phyloP scores from a whole-genome alignment of 1,140 invertebrate genomes.

The Calosoma granatense region DNA sequence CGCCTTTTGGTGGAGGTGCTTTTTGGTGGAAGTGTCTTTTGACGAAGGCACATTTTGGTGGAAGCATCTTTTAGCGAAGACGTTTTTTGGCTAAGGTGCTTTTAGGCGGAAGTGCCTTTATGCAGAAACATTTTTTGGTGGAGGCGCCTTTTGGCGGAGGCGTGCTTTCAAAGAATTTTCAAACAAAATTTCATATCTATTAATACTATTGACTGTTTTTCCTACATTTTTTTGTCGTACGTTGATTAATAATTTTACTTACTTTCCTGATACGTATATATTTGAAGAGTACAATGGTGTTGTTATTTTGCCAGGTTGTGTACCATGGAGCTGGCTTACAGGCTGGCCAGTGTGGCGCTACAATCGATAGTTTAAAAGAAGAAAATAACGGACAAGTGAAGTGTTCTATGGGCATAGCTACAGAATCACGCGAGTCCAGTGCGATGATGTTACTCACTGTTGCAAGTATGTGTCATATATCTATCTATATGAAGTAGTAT shows the following conservation, averaged over 20 bases:
- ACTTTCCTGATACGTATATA: not conserved
- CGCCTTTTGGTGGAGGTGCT: no score
- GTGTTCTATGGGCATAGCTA: conserved; percentile 45
- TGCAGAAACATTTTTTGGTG: no score
- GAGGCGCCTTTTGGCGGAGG: no score
- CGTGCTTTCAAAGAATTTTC: no score
- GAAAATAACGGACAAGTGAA: conserved; percentile 55
- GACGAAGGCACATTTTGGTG: no score
- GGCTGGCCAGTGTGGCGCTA: conserved; percentile 56
- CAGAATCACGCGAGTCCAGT: conserved; percentile 40
- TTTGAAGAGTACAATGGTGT: not conserved
- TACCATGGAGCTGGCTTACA: conserved; percentile 46
- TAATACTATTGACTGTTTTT: no score
- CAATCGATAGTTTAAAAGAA: conserved; percentile 47
- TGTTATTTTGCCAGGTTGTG: conserved; percentile 23
- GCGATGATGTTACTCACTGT: conserved; percentile 53
- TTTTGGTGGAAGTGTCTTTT: no score
- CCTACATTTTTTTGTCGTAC: no score
- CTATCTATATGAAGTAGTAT: not conserved
- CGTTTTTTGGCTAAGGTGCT: no score
- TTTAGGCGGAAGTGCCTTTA: no score
- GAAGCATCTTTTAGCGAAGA: no score
- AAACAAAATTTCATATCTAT: no score
- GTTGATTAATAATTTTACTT: not conserved
- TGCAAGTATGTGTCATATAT: conserved; percentile 49